A percentile compares a stretch with the other conserved stretches of the same genome.
phyloP scores from a whole-genome alignment of 2,113 vertebrate species.

The Erythrocercus mccallii region DNA sequence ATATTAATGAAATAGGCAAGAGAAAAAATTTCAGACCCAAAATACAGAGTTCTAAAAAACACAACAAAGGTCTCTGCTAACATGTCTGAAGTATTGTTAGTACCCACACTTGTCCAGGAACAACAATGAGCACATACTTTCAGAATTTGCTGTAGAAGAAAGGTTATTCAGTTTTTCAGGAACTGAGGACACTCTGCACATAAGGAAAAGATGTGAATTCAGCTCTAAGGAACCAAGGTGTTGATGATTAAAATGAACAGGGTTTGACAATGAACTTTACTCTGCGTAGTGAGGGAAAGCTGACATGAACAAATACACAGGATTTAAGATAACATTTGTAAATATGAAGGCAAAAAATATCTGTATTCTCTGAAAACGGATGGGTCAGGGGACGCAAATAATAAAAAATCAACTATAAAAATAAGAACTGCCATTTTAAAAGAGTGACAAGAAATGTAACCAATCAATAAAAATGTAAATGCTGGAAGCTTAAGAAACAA shows the following conservation, averaged over 20 bases:
- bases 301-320: not conserved
- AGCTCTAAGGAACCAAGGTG: not conserved
- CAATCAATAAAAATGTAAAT: not conserved
- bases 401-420: not conserved
- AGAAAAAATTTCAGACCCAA: not conserved
- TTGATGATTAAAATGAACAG: not conserved
- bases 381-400: not conserved
- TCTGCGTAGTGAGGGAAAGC: not conserved
- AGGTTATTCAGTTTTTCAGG: not conserved
- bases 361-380: not conserved
- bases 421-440: not conserved
- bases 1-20: not conserved
- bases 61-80: not conserved
- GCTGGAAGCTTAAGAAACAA: not conserved
- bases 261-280: not conserved
- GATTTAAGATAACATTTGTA: not conserved
- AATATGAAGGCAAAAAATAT: not conserved
- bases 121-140: not conserved
- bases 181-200: not conserved
- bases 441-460: not conserved
- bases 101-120: not conserved
- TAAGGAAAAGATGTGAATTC: not conserved
- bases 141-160: not conserved
- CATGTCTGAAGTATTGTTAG: not conserved
- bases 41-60: not conserved